Percentiles rank a stretch among this genome's conserved stretches.
These are phyloP conservation scores for Cyprinodon tularosa DNA, from an alignment of 2,113 vertebrate species.

Conservation along the genomic window DNA sequence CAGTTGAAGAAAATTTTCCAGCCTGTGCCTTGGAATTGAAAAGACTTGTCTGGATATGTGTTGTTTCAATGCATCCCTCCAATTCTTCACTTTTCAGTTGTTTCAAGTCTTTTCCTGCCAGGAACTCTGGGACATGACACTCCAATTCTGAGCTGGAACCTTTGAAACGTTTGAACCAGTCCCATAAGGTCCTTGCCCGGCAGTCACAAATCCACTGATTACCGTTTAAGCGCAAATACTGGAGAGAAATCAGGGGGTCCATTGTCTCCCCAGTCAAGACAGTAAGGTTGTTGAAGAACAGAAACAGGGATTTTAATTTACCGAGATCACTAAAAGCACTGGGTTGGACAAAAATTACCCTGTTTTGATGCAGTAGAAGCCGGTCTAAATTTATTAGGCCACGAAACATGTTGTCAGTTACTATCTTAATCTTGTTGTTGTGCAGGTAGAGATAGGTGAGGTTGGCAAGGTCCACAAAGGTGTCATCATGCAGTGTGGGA, in stretches of 20 bases:
- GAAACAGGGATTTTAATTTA: constrained; percentile 92
- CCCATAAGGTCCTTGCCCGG: constrained; percentile 92
- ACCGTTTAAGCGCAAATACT: constrained; percentile 94
- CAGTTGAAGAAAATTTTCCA: constrained; percentile 79
- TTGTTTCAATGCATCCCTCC: constrained; percentile 86
- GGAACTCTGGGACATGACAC: constrained; percentile 85
- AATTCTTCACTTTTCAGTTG: constrained; percentile 85
- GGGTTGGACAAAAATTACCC: constrained; percentile 85
- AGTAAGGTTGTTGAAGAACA: constrained; percentile 96
- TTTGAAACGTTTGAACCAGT: constrained; percentile 96
- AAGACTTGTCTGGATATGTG: constrained; percentile 84
- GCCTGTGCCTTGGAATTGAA: constrained; percentile 84
- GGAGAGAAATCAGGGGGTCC: constrained; percentile 87
- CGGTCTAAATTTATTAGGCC: constrained; percentile 92
- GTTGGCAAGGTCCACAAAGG: constrained; percentile 95
- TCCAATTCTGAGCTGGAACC: constrained; percentile 94
- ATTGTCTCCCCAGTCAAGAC: constrained; percentile 89
- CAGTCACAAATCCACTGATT: constrained; percentile 99
- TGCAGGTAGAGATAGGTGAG: constrained; percentile 97
- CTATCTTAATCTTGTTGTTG: constrained; percentile 92
- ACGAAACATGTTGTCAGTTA: constrained; percentile 91
- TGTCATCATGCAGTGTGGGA: constrained; percentile 88
- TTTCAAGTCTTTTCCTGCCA: constrained; percentile 90
- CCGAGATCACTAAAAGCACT: constrained; percentile 90
- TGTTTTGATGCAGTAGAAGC: constrained; percentile 93